Evolutionary conservation across 2,797 vertebrate species (phyloP), one percentile per base, ranked within the genome.

Genomic region (Siniperca obscura): DNA sequence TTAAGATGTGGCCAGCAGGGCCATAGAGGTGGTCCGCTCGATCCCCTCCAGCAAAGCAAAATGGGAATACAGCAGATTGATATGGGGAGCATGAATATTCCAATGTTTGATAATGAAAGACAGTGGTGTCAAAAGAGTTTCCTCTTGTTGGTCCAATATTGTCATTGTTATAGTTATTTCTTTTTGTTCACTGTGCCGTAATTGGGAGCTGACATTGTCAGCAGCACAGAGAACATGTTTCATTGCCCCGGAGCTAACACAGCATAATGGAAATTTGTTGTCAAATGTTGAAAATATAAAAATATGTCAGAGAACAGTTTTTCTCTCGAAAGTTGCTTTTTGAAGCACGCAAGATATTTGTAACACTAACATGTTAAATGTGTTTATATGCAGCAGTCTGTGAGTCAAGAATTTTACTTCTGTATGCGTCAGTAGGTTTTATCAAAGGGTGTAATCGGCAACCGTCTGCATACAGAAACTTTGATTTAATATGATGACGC

Each of bases 1-100:
- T 93, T 91, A 92, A 90, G 86, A 93, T 89, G 90, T 92, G 94
- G 91, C 91, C 85, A 83, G 87, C 84, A 82, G 91, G 91, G 89
- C 88, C 76, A 88, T 50, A 90, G 93, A 94, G 92, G 89, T 92
- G 91, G 83, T 88, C 82, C 19, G 34, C 72, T 86, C 36, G 1
- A 75, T 86, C 69, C 87, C 89, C 84, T 87, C 77, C 65, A 88
- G 91, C 90, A 76, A 89, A 83, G 72, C 68, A 67, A 78, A 89
- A 90, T 82, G 81, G 74, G 76, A 87, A 66, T 71, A 56, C 68
- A 82, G 82, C 61, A 76, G 89, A 91, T 84, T 89, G 80, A 87
- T 80, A 73, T 64, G 61, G 53, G 72, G 66, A 84, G 76, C 66
- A 76, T 82, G 59, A 86, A 87, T 90, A 89, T 89, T 90, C 69